phyloP scores from a whole-genome alignment of 1,140 invertebrate genomes.

The Ylistrum balloti region DNA sequence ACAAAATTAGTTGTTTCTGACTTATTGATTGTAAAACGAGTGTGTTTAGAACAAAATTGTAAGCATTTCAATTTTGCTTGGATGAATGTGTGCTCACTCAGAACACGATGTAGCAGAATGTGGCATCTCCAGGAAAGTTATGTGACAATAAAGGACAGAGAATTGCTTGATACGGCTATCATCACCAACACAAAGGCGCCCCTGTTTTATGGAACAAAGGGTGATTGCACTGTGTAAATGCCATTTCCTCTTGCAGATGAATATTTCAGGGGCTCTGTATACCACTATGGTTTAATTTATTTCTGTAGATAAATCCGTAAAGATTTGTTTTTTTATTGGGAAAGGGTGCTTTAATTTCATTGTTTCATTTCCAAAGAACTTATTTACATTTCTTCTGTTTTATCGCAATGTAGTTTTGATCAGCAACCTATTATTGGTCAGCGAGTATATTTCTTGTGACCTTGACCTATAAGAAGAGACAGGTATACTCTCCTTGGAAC shows the following conservation, averaged over 20 bases:
- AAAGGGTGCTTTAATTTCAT: background rate
- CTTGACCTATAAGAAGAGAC: too few relatives aligned
- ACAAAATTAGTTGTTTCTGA: conserved; percentile 12
- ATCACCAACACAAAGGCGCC: background rate
- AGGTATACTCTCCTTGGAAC: too few relatives aligned
- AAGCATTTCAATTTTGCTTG: conserved; percentile 39
- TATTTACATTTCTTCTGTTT: too few relatives aligned
- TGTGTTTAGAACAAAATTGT: conserved; percentile 8
- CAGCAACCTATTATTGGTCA: too few relatives aligned
- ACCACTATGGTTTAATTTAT: background rate
- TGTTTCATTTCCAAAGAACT: background rate
- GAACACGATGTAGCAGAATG: conserved; percentile 31
- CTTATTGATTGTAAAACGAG: background rate
- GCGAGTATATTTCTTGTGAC: too few relatives aligned
- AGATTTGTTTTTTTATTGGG: conserved; percentile 20
- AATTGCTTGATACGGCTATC: conserved; percentile 26
- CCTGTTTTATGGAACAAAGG: conserved; percentile 28
- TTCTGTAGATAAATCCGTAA: background rate
- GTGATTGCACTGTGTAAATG: conserved; percentile 25
- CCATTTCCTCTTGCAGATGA: background rate
- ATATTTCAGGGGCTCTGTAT: background rate
- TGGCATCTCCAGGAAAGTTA: conserved; percentile 2
- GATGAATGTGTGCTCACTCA: conserved; percentile 23
- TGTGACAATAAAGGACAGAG: background rate
- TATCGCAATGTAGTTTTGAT: too few relatives aligned